phyloP scores from a whole-genome alignment of 2,888 invertebrate species.

The Entomobrya proxima region DNA sequence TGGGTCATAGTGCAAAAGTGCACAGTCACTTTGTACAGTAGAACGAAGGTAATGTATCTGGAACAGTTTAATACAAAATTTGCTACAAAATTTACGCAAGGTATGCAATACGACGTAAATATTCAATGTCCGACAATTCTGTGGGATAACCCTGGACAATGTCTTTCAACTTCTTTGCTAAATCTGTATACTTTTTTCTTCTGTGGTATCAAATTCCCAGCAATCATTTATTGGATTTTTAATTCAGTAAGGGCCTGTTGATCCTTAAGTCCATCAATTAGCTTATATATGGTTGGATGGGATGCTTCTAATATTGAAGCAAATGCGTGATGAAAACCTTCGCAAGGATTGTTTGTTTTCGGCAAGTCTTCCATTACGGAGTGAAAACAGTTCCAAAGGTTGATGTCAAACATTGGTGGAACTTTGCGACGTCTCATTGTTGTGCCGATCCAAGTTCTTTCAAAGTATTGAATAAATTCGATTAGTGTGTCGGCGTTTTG shows the following conservation, averaged over 20 bases:
- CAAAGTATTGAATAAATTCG: not conserved
- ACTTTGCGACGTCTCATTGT: not conserved
- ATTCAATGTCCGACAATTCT: not conserved
- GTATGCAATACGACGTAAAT: not conserved
- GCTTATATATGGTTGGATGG: too few relatives aligned
- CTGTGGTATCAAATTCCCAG: too few relatives aligned
- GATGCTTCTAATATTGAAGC: not conserved
- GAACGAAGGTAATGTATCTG: not conserved
- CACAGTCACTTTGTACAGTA: not conserved
- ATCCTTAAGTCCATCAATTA: not conserved
- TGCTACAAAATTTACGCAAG: not conserved
- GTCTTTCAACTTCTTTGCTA: too few relatives aligned
- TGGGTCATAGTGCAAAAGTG: not conserved
- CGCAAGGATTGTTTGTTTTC: not conserved
- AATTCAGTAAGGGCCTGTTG: not conserved
- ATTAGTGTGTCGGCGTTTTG: too few relatives aligned
- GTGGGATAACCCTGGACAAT: not conserved
- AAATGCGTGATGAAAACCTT: not conserved
- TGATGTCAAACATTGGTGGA: not conserved
- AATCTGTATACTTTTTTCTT: too few relatives aligned
- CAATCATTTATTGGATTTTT: not conserved
- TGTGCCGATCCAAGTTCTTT: not conserved
- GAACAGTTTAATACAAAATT: too few relatives aligned
- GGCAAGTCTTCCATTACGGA: not conserved
- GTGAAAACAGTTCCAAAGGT: conserved; percentile 14